Percentiles rank a stretch among this genome's conserved stretches.
These are phyloP conservation scores for Pocillopora damicornis DNA, from an alignment of 64 coral and sea anemone genomes.

Conservation along the genomic window DNA sequence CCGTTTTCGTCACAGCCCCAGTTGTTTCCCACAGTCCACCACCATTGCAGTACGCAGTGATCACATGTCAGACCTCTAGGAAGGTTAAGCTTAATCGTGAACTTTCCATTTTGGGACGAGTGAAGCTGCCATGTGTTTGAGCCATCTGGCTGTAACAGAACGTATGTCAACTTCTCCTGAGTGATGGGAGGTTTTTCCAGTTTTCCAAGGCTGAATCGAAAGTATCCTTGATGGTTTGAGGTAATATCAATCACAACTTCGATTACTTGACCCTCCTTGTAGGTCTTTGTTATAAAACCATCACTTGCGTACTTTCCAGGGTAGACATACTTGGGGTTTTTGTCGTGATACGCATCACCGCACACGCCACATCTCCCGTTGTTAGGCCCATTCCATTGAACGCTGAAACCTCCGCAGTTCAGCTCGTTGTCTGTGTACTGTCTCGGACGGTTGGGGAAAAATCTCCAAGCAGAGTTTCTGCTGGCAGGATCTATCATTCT, in stretches of 20 bases:
- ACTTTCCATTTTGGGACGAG: neutral
- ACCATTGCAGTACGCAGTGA: slow-evolving; percentile 55
- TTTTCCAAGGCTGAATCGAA: slow-evolving; percentile 57
- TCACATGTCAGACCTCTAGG: slow-evolving; percentile 38
- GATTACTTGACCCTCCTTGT: slow-evolving; percentile 54
- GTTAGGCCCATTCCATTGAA: slow-evolving; percentile 47
- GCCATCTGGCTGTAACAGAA: slow-evolving; percentile 39
- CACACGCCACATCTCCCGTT: slow-evolving; percentile 72
- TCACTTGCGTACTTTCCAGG: slow-evolving; percentile 47
- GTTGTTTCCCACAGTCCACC: slow-evolving; percentile 49
- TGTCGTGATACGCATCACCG: slow-evolving; percentile 49
- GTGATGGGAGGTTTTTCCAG: slow-evolving; percentile 19
- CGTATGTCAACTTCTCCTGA: slow-evolving; percentile 20
- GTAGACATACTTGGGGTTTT: slow-evolving; percentile 19
- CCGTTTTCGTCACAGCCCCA: slow-evolving; percentile 42
- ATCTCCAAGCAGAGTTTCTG: slow-evolving; percentile 71
- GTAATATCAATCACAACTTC: slow-evolving; percentile 33
- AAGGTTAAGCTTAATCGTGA: slow-evolving; percentile 44
- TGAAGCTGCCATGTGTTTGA: slow-evolving; percentile 36
- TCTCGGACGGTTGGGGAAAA: neutral
- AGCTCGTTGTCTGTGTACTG: slow-evolving; percentile 64
- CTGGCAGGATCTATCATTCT: slow-evolving; percentile 62
- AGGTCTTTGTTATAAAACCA: slow-evolving; percentile 41
- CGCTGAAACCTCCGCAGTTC: slow-evolving; percentile 52
- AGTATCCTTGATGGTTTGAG: slow-evolving; percentile 57